phyloP scores from a whole-genome alignment of 2,888 invertebrate species.

The Candidula unifasciata region DNA sequence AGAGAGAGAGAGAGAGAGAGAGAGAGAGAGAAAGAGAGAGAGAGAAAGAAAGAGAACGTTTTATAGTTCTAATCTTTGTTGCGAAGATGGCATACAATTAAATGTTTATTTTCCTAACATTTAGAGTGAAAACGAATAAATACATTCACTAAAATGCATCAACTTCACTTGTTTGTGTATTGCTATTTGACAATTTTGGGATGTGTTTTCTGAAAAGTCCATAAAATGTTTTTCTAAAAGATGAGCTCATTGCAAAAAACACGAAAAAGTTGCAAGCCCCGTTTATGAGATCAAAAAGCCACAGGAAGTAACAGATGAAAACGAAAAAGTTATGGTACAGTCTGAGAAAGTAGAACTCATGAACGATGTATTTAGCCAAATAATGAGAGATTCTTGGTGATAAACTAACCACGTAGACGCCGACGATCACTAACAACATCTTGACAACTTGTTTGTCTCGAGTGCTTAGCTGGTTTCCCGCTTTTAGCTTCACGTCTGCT shows the following conservation, averaged over 20 bases:
- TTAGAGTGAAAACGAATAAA: background rate
- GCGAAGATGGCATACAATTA: background rate
- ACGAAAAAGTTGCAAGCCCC: constrained; percentile 40
- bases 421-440: constrained; percentile 49
- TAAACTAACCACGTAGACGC: constrained; percentile 28
- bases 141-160: background rate
- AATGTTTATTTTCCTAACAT: background rate
- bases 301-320: constrained; percentile 31
- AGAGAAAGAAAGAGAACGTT: no score
- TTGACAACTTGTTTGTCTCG: constrained; percentile 47
- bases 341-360: constrained; percentile 47
- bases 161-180: background rate
- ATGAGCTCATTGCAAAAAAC: constrained; percentile 42
- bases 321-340: constrained; percentile 43
- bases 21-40: no score
- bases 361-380: constrained; percentile 38
- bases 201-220: background rate
- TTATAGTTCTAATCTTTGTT: no score
- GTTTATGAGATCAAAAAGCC: constrained; percentile 36
- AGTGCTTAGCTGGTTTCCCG: background rate
- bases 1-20: no score
- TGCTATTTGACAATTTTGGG: no score
- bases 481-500: background rate
- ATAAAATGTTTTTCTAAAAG: constrained; percentile 37
- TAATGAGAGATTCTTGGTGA: constrained; percentile 49